phyloP scores from a whole-genome alignment of 2,113 vertebrate species.

The Podarcis raffonei region DNA sequence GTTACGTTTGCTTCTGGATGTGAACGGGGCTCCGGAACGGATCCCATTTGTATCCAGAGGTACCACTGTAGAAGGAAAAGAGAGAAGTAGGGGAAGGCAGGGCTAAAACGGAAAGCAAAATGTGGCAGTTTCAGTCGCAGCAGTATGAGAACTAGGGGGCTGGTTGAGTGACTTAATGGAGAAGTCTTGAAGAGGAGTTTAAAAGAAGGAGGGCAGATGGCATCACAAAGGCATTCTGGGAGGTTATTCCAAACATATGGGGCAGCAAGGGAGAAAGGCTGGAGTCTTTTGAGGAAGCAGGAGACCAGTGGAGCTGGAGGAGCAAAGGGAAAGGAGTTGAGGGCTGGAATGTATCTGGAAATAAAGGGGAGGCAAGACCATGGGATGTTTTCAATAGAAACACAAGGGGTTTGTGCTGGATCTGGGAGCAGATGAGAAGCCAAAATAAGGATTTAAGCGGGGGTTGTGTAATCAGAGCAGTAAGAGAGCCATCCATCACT shows the following conservation, averaged over 20 bases:
- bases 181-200: neutral
- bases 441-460: neutral
- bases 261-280: neutral
- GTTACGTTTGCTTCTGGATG: too few species aligned
- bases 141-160: neutral
- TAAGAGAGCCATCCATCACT: too few species aligned
- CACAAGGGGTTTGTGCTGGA: neutral
- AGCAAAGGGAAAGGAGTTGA: neutral
- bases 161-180: neutral
- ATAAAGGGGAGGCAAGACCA: neutral
- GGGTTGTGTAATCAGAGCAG: neutral
- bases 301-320: neutral
- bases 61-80: too few species aligned
- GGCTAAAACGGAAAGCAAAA: neutral
- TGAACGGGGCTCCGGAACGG: too few species aligned
- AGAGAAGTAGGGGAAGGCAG: neutral
- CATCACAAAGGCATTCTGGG: too few species aligned
- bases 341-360: too few species aligned
- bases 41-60: too few species aligned
- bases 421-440: neutral
- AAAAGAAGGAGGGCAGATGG: neutral
- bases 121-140: neutral
- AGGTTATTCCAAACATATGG: too few species aligned
- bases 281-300: neutral
- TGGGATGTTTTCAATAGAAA: neutral